phyloP scores from a whole-genome alignment of 2,113 vertebrate genomes.

The Synodontis membranacea region DNA sequence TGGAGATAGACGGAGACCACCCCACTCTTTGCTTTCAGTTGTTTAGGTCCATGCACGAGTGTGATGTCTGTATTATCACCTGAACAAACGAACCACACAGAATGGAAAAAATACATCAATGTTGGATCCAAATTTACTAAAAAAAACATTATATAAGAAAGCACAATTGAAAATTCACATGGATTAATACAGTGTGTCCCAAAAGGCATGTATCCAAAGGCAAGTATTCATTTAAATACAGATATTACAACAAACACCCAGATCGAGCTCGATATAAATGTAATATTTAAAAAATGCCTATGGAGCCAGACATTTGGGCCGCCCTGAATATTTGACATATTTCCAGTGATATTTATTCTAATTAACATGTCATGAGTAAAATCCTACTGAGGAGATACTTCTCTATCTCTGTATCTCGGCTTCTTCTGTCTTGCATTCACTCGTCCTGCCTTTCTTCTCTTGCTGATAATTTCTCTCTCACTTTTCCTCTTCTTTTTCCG shows the following conservation, averaged over 20 bases:
- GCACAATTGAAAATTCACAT: neutral
- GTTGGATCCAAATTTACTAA: neutral
- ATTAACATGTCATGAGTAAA: neutral
- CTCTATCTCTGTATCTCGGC: neutral
- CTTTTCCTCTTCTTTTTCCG: slow-evolving; percentile 16
- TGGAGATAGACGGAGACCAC: neutral
- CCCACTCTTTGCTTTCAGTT: neutral
- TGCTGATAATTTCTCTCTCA: neutral
- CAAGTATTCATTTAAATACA: no score
- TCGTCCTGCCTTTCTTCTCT: neutral
- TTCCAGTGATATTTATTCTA: neutral
- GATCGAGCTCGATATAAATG: no score
- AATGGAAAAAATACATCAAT: neutral
- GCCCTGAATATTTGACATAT: neutral
- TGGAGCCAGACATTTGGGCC: no score
- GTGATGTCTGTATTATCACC: neutral
- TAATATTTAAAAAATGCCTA: no score
- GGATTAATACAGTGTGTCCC: no score
- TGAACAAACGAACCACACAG: neutral
- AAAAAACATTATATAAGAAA: neutral
- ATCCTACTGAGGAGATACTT: neutral
- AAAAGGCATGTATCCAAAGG: no score
- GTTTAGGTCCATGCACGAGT: neutral
- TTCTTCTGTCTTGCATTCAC: neutral
- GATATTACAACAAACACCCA: no score